Base-by-base conservation (phyloP, 2,888 invertebrate species). In the Oconnorella tubifera region DNA sequence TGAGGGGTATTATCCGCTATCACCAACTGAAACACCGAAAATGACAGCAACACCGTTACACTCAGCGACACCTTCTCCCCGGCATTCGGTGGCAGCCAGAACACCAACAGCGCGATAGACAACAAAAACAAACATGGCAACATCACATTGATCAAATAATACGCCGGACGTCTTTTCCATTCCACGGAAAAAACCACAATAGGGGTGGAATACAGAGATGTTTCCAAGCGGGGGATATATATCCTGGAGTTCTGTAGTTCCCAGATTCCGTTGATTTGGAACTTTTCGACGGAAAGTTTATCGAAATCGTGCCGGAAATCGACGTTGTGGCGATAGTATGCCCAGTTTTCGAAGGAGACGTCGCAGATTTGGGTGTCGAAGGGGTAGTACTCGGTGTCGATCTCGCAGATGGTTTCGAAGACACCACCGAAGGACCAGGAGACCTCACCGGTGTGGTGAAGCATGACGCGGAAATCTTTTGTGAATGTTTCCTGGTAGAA, bases 1-100 rank as follows among this genome's bases (percentile, higher is more conserved):
- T 58, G 50, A 3, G 68, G 68, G 10, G 63, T 63, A 56, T 55
- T 59, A 14, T 60, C 63, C 3, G 60, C 63, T 31, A 68, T 63
- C 28, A 68, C 56, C 10, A 68, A 57, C 48, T 68, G 68, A 58
- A 66, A 68, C n/a, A 68, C 68, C 32, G 65, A 66, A 56, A 68
- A 68, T 14, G 68, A 59, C 56, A 68, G 60, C 3, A 68, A 55
- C 1, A 68, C 63, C 14, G 68, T 68, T 10, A 68, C 59, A 3
- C 68, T 66, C 6, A 68, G 68, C 2, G 65, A 65, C 19, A 68
- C 66, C 66, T 68, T 68, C 51, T 68, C 68, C 2, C 68, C 68
- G 3, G 65, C 58, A 33, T 68, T 66, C 19, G 65, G 63, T 6
- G 68, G 68, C 55, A 68, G 60, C 68, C 68, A 68, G 68, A 68